These are phyloP conservation scores for Toxostoma redivivum DNA, from an alignment of 2,113 vertebrate species.

Conservation along the genomic window DNA sequence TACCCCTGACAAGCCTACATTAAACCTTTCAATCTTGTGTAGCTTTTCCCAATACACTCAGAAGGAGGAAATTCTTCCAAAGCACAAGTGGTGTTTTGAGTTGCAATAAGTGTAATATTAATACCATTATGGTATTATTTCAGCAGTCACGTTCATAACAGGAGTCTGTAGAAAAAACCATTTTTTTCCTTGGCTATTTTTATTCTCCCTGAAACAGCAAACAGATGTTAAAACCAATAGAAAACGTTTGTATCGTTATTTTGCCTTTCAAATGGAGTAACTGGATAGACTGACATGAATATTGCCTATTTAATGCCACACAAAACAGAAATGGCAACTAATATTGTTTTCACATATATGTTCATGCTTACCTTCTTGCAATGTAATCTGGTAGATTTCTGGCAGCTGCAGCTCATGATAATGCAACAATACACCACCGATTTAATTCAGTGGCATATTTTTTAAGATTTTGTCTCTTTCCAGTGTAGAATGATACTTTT, in stretches of 20 bases:
- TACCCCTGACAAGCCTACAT: not conserved
- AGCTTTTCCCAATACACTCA: not conserved
- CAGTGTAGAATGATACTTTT: not conserved
- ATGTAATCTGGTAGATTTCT: not conserved
- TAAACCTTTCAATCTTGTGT: not conserved
- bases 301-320: not conserved
- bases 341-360: not conserved
- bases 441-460: not conserved
- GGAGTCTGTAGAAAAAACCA: not conserved
- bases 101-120: not conserved
- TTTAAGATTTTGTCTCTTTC: not conserved
- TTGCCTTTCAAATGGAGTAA: not conserved
- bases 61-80: not conserved
- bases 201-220: not conserved
- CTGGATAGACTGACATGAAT: not conserved
- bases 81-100: not conserved
- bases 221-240: not conserved
- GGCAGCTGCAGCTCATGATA: not conserved
- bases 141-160: not conserved
- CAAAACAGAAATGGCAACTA: not conserved
- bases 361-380: not conserved
- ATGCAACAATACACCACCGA: not conserved
- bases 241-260: not conserved
- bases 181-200: not conserved
- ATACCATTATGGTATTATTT: not conserved